A percentile compares a stretch with the other conserved stretches of the same genome.
Conservation (phyloP, 2,113 vertebrate genomes). For the Drymodes brunneopygia region DNA sequence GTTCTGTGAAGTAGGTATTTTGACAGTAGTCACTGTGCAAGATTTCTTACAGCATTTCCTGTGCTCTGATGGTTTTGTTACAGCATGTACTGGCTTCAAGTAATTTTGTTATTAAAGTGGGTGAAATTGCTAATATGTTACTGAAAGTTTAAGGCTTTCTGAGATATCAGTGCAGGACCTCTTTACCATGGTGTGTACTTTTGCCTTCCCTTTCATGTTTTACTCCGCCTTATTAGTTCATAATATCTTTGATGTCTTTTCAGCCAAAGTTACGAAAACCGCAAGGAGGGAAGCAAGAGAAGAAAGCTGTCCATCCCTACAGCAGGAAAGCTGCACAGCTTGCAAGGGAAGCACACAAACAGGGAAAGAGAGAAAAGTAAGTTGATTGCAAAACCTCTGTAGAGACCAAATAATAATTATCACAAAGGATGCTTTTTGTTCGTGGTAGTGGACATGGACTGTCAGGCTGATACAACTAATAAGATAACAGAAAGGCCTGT, state of each 20-base stretch:
- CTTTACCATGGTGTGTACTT: not conserved
- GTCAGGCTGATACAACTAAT: not conserved
- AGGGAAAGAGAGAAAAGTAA: conserved; percentile 86
- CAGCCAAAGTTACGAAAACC: conserved; percentile 85
- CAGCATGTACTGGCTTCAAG: not conserved
- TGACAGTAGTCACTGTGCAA: not conserved
- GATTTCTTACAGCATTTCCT: not conserved
- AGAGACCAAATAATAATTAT: not conserved
- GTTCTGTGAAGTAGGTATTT: not conserved
- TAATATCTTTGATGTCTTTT: conserved; percentile 30
- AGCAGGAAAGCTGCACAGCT: conserved; percentile 94
- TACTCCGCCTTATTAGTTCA: not conserved
- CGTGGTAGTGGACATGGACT: not conserved
- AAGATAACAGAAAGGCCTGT: not conserved
- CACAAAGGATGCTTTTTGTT: not conserved
- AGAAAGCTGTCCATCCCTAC: conserved; percentile 88
- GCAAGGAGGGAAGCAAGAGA: conserved; percentile 74
- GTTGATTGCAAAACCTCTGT: not conserved
- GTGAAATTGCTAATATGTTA: not conserved
- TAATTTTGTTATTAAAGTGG: not conserved
- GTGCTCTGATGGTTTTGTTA: not conserved
- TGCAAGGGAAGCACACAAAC: conserved; percentile 79
- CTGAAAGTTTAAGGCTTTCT: not conserved
- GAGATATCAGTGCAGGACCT: not conserved
- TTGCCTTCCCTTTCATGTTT: not conserved